Evolutionary conservation across 1,140 invertebrate genomes (phyloP), one percentile per base, ranked within the genome.

Genomic region (Drosophila prosaltans): DNA sequence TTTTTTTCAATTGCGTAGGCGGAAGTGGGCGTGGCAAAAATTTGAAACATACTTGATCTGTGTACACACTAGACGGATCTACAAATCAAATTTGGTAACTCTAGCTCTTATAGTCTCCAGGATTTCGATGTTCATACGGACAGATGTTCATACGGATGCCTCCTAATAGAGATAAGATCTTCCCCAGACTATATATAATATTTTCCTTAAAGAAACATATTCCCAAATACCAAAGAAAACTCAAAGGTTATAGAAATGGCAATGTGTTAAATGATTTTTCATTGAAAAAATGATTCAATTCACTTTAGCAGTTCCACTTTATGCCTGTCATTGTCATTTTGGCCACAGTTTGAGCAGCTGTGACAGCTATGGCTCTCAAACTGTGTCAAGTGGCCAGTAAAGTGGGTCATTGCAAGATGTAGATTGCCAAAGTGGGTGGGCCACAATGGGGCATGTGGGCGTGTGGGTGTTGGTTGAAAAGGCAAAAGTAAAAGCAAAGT

Each of bases 351-450:
- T 72, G 77, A 84, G 55, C 65, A 63, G 75, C 65, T 67, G 57
- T 81, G 81, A 72, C 74, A 72, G 81, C 81, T 45, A 81, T 86
- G 81, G 61, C 81, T 86, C 82, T 81, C 81, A 81, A 84, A 84
- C 81, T 84, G 81, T 84, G 81, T 79, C 81, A 86, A 85, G 81
- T 86, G 81, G 74, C 74, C 55, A 59, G 11, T 67, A 81, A 85
- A 86, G 81, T 85, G 82, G 81, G 81, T 85, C 81, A 85, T 40
- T 67, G 76, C 68, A 72, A 74, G 63, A 77, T 11, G 21, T 21
- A 26, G 36, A 60, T 60, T 32, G 71, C 24, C 43, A 58, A 63
- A 26, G 43, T 26, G 39, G 48, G 39, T 6, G 59, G 9, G 24
- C 32, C 32, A 36, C 32, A 36, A 36, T 36, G 32, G 32, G 28